Evolutionary conservation across 2,113 vertebrate genomes (phyloP).

Genomic region (Apus apus): DNA sequence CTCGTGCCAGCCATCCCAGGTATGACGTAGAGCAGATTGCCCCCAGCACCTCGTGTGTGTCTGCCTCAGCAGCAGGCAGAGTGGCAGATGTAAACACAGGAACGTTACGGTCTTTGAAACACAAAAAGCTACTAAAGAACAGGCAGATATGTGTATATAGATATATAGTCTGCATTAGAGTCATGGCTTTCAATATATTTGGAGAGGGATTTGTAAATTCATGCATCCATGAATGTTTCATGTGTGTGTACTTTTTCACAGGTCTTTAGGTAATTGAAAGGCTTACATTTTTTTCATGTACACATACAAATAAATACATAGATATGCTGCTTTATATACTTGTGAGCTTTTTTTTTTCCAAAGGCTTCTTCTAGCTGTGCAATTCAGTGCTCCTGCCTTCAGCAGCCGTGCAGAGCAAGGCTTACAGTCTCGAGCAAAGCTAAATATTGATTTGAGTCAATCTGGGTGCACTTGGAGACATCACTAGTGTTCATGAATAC

Average conservation of each 20-base stretch:
- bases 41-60: slow-evolving; percentile 2
- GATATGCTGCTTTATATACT: not conserved
- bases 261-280: not conserved
- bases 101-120: not conserved
- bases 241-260: not conserved
- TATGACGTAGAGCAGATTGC: slow-evolving; percentile 4
- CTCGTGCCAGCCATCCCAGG: not conserved
- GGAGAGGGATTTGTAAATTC: not conserved
- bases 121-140: not conserved
- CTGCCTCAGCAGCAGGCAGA: not conserved
- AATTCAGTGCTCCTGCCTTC: slow-evolving; percentile 7
- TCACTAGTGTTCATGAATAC: slow-evolving; percentile 59
- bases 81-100: slow-evolving; percentile 34
- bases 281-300: not conserved
- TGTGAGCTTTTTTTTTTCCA: slow-evolving; percentile 6
- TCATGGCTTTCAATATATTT: not conserved
- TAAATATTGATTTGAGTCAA: slow-evolving; percentile 66
- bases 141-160: not conserved
- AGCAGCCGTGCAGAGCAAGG: slow-evolving; percentile 16
- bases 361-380: not conserved
- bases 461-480: slow-evolving; percentile 61
- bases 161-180: not conserved
- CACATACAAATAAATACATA: rapidly evolving
- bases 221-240: not conserved
- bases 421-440: slow-evolving; percentile 16